Base-by-base conservation (phyloP, 2,888 invertebrate species). In the Drosophila testacea region DNA sequence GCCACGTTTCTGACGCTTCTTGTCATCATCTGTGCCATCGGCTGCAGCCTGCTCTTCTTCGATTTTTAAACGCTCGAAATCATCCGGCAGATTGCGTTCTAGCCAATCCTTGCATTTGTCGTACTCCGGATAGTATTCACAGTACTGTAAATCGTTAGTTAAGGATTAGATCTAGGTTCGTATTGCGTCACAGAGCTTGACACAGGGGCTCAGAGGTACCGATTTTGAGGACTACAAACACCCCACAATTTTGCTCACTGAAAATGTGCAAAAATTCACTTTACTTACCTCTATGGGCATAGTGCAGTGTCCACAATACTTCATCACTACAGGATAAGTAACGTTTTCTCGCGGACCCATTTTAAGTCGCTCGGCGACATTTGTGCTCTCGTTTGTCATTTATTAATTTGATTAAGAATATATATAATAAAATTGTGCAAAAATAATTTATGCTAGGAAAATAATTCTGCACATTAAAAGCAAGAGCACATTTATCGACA, bases 71-170 rank as follows among this genome's bases (percentile, higher is more conserved):
- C 97, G 97, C 90, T 97, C 97, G 92, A 99, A 98, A 92, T 98
- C 97, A 48, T 96, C 96, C 0, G 99, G 99, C 77, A 99, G 93
- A 94, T 99, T 96, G 89, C 96, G 96, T 93, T 98, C 98, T 76
- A 99, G 93, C 99, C 99, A 99, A 79, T 96, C 96, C 92, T 98
- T 98, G 92, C 99, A 99, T 93, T 98, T 98, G 77, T 98, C 99
- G 92, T 97, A 98, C 92, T 98, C 98, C 9, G 99, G 99, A 93
- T 98, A 98, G 93, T 97, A 98, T 94, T 99, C 99, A 93, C 99
- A 99, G 92, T 99, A 99, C 96, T 97, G 91, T 16, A 92, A 54
- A 30, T 4, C 7, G 13, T 13, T 16, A 30, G n/a, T 47, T 28
- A n/a, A 41, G 11, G 11, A 2, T 22, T 22, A 22, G 3, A 22